Conservation (phyloP, 2,888 invertebrate species). For the Julus scanicus region DNA sequence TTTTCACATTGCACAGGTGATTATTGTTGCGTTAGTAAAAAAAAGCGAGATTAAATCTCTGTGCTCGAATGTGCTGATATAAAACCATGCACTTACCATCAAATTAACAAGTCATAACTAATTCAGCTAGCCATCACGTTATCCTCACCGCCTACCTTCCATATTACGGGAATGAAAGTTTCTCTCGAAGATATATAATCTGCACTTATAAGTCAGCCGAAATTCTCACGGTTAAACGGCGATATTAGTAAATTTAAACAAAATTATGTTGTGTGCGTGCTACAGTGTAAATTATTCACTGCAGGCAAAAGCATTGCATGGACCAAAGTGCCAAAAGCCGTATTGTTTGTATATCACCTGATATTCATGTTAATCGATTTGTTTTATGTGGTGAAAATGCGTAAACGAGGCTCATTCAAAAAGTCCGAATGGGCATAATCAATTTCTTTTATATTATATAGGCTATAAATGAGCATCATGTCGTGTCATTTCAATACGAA, state of each 20-base stretch:
- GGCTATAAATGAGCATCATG: neutral
- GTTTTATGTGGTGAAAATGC: conserved; percentile 19
- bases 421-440: neutral
- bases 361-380: neutral
- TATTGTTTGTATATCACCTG: conserved; percentile 2
- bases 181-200: neutral
- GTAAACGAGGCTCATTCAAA: neutral
- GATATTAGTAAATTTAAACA: neutral
- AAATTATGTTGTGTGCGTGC: neutral
- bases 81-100: neutral
- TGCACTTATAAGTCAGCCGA: neutral
- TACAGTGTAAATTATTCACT: neutral
- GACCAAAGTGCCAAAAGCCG: neutral
- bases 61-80: neutral
- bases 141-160: neutral
- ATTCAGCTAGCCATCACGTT: neutral
- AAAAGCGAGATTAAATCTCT: neutral
- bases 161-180: neutral
- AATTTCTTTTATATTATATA: neutral
- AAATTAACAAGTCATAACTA: conserved; percentile 26
- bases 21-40: neutral
- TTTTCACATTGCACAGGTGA: neutral
- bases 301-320: neutral
- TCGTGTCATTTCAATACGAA: neutral
- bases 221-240: neutral